Evolutionary conservation across 2,113 vertebrate genomes (phyloP), one percentile per base, ranked within the genome.

Genomic region (Syrrhaptes paradoxus): DNA sequence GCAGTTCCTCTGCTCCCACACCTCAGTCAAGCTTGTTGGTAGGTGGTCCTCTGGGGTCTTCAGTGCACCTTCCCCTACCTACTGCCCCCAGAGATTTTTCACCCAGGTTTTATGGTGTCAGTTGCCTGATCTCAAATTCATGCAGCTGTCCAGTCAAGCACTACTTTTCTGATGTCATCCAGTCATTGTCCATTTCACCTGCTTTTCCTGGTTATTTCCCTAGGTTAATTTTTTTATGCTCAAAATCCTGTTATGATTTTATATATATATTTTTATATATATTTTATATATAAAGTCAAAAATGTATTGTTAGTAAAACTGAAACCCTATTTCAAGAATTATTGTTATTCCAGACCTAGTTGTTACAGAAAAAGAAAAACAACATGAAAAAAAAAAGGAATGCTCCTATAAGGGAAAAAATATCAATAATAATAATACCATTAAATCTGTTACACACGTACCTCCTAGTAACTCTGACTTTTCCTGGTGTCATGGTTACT

Each of bases 21-120:
- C 4, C 21, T 17, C 16, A 43, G 4, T 4, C 61, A 77, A 13
- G 24, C 3, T 8, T 41, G 2, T 17, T 45, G 31, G 13, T 5
- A 65, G 4, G 25, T 13, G 6, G 1, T 51, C 16, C 11, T 45
- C 18, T 43, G 14, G n/a, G 5, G 8, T 49, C 48, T 55, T 85
- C 2, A 3, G 5, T 7, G 1, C 5, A 45, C 10, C 7, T 43
- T 63, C 7, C 9, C 5, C 2, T 62, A 28, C n/a, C 13, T 17
- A 68, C 3, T 4, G 29, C 5, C 3, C 10, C 2, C 3, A 62
- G 81, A 49, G 26, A 17, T 45, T 54, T 43, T 21, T 46, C 7
- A 54, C 6, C 7, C 9, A 34, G 12, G 4, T 3, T 66, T 77
- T 65, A 31, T 26, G 11, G 14, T 29, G 10, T 4, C 12, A 24